Conservation (phyloP, 2,888 invertebrate species). For the Epinotia demarniana region DNA sequence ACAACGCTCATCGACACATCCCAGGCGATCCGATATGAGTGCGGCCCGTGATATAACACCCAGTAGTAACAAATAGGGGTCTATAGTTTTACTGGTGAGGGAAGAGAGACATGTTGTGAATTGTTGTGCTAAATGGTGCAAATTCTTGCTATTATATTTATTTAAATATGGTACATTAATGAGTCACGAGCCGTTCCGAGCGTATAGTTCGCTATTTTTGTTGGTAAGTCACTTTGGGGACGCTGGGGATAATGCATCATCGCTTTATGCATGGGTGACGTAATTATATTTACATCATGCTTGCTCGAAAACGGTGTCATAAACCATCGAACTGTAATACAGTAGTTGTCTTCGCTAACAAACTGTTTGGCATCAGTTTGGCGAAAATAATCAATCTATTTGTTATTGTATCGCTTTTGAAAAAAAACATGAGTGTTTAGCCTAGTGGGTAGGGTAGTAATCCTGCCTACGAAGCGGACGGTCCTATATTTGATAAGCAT, state of each 20-base stretch:
- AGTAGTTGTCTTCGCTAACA: too few relatives aligned
- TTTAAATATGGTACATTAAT: constrained; percentile 17
- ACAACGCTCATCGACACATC: not conserved
- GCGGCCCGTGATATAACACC: not conserved
- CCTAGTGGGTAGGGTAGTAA: too few relatives aligned
- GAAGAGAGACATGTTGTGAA: not conserved
- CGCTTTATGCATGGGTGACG: constrained; percentile 2
- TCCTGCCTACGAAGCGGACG: too few relatives aligned
- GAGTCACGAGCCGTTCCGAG: constrained; percentile 10
- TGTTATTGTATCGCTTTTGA: too few relatives aligned
- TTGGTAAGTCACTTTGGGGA: constrained; percentile 20
- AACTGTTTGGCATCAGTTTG: too few relatives aligned
- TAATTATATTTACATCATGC: constrained; percentile 5
- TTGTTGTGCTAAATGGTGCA: not conserved
- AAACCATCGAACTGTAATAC: too few relatives aligned
- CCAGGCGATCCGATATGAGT: not conserved
- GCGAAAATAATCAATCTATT: too few relatives aligned
- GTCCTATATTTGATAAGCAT: too few relatives aligned
- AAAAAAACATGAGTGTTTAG: too few relatives aligned
- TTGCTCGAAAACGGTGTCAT: not conserved
- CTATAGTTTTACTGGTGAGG: too few relatives aligned
- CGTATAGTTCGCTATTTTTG: constrained; percentile 9
- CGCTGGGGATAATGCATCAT: constrained; percentile 17
- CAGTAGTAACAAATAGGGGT: not conserved
- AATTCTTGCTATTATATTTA: constrained; percentile 19